These are phyloP conservation scores for Drosophila fulvimacula DNA, from an alignment of 2,888 invertebrate genomes.

Conservation along the genomic window DNA sequence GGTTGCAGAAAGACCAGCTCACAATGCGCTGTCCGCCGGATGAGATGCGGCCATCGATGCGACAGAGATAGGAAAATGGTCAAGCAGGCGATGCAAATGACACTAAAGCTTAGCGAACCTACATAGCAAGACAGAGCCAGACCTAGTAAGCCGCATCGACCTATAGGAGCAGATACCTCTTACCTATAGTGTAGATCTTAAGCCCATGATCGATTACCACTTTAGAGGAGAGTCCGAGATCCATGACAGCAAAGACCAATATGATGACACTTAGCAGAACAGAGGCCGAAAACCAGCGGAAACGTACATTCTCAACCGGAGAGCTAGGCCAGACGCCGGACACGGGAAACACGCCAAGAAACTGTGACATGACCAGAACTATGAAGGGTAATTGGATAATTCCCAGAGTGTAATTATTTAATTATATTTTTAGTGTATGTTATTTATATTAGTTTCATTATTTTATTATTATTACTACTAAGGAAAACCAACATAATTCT, in stretches of 20 bases:
- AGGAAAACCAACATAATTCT: no score
- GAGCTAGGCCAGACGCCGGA: conserved; percentile 84
- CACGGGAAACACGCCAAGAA: conserved; percentile 86
- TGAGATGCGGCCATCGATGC: conserved; percentile 81
- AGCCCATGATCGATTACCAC: conserved; percentile 74
- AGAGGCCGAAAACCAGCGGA: conserved; percentile 76
- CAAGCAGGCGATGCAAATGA: conserved; percentile 72
- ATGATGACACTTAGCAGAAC: conserved; percentile 61
- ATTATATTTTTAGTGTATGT: neutral
- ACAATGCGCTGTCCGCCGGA: conserved; percentile 69
- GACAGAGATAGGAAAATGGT: conserved; percentile 76
- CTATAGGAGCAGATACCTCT: neutral
- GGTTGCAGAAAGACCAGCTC: conserved; percentile 77
- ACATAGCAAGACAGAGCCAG: neutral
- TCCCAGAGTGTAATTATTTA: neutral
- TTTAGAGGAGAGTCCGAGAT: conserved; percentile 67
- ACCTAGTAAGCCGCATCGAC: neutral
- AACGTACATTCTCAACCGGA: conserved; percentile 76
- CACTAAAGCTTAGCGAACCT: conserved; percentile 82
- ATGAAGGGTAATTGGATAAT: neutral
- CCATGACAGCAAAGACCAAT: conserved; percentile 61
- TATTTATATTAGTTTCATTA: neutral
- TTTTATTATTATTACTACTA: neutral
- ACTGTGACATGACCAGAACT: conserved; percentile 86
- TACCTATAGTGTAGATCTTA: conserved; percentile 80